Base-by-base conservation (phyloP, 2,888 invertebrate genomes). In the Ochropleura leucogaster region DNA sequence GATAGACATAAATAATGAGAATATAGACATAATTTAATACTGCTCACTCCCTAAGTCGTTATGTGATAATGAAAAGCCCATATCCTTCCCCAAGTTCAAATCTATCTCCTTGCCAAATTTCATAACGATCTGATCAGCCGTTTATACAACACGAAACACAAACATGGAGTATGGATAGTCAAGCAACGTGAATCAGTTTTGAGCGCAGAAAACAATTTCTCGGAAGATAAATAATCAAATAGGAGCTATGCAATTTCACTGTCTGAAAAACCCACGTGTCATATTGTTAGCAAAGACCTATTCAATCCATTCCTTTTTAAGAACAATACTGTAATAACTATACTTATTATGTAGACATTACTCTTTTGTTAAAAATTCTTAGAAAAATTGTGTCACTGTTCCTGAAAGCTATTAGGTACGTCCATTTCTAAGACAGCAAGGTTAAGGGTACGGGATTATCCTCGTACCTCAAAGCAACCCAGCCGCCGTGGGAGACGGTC, bases 321-420 rank as follows among this genome's bases (percentile, higher is more conserved):
- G 80, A 78, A 78, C 78, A 80, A 78, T 80, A 51, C 53, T 49
- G 40, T 68, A 53, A 78, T 74, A 73, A 65, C 18, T 49, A 4
- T 1, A 47, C 40, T 5, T n/a, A 18, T 30, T 16, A 14, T 53
- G 47, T 8, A 47, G 14, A 65, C 20, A 66, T 64, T 18, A 53
- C 20, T 44, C 68, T 65, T 64, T 64, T 79, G 67, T 68, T 79
- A 14, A 20, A n/a, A 12, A 49, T 79, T 78, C 80, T 74, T 59
- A 46, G 78, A 74, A 78, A 62, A 47, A 44, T 0, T 0, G 42
- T 42, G 20, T 4, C 47, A 8, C 12, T 42, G 40, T 72, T 72
- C 60, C 42, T 65, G n/a, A 53, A 65, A 71, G 12, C 3, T 0
- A 10, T 53, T 30, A 46, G 7, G n/a, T n/a, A n/a, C n/a, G n/a